Conservation (phyloP, 2,113 vertebrate genomes). For the Chrysochloris asiatica region DNA sequence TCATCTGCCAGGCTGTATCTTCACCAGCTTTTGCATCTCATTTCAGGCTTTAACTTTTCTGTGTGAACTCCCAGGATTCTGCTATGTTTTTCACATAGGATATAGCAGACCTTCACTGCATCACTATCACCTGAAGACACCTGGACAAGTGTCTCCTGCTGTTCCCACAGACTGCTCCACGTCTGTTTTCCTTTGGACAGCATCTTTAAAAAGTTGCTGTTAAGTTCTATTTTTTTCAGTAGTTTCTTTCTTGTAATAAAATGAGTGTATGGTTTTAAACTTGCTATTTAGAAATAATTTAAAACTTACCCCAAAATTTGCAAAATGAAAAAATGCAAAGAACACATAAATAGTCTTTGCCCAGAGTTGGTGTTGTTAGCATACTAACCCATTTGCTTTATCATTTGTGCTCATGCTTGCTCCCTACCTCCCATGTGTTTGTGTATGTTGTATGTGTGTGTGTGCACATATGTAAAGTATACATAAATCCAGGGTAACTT, state of each 20-base stretch:
- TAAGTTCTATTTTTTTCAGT: neutral
- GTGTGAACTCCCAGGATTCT: slow-evolving; percentile 94
- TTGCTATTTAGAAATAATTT: slow-evolving; percentile 37
- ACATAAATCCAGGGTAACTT: neutral
- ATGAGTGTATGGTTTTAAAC: neutral
- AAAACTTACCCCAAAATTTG: neutral
- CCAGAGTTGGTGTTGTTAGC: neutral
- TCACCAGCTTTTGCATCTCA: slow-evolving; percentile 94
- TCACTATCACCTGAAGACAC: too few relatives aligned
- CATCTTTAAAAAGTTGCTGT: neutral
- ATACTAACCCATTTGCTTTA: neutral
- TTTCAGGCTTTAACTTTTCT: slow-evolving; percentile 96
- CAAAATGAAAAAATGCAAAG: slow-evolving; percentile 13
- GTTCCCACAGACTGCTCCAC: neutral
- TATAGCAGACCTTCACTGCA: slow-evolving; percentile 94
- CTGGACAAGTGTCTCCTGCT: too few relatives aligned
- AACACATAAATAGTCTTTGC: neutral
- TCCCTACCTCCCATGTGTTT: neutral
- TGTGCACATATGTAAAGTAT: neutral
- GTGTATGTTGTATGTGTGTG: neutral
- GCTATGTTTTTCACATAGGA: slow-evolving; percentile 96
- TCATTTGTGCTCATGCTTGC: neutral
- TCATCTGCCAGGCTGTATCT: slow-evolving; percentile 94
- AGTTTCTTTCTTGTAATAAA: slow-evolving; percentile 27
- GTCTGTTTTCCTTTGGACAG: neutral